A percentile compares a stretch with the other conserved stretches of the same genome.
Evolutionary conservation across 1,140 invertebrate genomes (phyloP).

Genomic region (Chrysomallon squamiferum): DNA sequence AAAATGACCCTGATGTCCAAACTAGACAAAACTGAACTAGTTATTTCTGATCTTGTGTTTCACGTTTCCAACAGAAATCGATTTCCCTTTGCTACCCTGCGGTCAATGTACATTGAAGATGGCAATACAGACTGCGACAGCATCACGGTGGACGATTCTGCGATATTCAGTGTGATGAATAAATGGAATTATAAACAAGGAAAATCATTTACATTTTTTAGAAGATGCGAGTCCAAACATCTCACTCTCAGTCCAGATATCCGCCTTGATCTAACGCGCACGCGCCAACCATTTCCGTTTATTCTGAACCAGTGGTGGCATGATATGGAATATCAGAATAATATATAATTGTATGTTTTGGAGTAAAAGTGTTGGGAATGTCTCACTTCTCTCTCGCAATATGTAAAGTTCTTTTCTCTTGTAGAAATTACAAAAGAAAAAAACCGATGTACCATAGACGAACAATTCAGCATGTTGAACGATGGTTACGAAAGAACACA

Average conservation of each 20-base stretch:
- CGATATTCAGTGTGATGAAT: constrained; percentile 12
- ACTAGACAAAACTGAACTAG: constrained; percentile 23
- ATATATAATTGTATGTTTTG: too few relatives aligned
- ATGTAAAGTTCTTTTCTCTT: too few relatives aligned
- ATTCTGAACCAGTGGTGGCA: too few relatives aligned
- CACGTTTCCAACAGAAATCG: neutral
- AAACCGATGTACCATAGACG: too few relatives aligned
- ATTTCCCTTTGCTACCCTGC: constrained; percentile 34
- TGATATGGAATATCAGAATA: too few relatives aligned
- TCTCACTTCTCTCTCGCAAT: too few relatives aligned
- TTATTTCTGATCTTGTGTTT: constrained; percentile 14
- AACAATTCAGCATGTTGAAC: too few relatives aligned
- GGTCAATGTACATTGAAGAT: constrained; percentile 43
- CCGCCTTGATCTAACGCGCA: constrained; percentile 19
- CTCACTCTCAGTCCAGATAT: constrained; percentile 48
- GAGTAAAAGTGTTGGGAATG: too few relatives aligned
- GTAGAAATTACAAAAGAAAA: too few relatives aligned
- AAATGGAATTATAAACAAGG: constrained; percentile 22
- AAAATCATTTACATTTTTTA: constrained; percentile 34
- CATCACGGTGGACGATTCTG: constrained; percentile 29
- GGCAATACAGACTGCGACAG: constrained; percentile 44
- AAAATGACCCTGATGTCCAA: constrained; percentile 17
- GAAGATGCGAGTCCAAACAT: constrained; percentile 44
- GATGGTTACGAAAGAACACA: too few relatives aligned
- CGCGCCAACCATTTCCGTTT: too few relatives aligned